Evolutionary conservation across 2,113 vertebrate genomes (phyloP), one percentile per base, ranked within the genome.

Genomic region (Leucosticte australis): DNA sequence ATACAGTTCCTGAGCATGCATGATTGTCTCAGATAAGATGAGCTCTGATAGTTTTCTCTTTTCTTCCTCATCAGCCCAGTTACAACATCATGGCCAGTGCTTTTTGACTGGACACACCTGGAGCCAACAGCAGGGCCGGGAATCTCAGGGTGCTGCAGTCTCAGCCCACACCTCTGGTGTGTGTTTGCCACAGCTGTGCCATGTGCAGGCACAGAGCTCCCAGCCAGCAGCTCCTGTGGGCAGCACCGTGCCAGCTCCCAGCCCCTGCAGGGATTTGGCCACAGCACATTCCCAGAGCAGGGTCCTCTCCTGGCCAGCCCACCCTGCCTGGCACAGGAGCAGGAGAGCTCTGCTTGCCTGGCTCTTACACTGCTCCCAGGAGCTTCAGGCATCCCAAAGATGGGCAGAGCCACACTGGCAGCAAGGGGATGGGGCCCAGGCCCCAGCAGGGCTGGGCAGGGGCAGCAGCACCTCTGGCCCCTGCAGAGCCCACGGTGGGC

Each of bases 1-100:
- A 84, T 89, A 96, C 64, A 94, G 92, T 94, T 96, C 92, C 97
- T 96, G 93, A 92, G 69, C 1, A 0, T 11, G 60, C 41, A 7
- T 30, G 94, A 95, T 77, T 37, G 47, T n/a, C 74, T 53, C 78
- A 83, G 95, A 97, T 96, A 96, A 97, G 86, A 80, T n/a, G 77
- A 81, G 64, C 83, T 59, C 83, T 6, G 49, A 83, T 10, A 33
- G 64, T 39, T 86, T 69, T 59, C 46, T 70, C 39, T 49, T 53
- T 64, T 33, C 68, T 79, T 57, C 30, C 57, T 47, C 0, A 20
- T 26, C 74, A 64, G 55, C 56, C 18, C 52, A 3, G 56, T 10
- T 30, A 7, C 1, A 68, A 42, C 1, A 4, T 3, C 41, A 20
- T 0, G 2, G 23, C 13, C 41, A 20, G 53, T 8, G 50, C 56